Conservation (phyloP, 2,888 invertebrate genomes). For the Thumatha senex region DNA sequence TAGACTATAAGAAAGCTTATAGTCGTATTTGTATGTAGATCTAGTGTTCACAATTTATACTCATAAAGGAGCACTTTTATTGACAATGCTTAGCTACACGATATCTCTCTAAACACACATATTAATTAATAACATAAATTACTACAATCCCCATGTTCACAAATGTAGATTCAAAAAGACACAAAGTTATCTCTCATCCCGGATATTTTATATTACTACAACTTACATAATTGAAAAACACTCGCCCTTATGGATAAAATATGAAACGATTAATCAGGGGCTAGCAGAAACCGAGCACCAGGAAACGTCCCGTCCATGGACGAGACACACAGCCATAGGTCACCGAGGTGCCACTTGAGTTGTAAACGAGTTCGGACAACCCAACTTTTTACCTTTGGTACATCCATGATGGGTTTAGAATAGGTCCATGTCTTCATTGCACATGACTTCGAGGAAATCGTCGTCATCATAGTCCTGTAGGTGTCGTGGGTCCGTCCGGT, state of each 20-base stretch:
- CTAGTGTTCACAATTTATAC: no score
- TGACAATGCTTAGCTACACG: no score
- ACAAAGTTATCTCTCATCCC: conserved; percentile 1
- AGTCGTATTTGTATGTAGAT: no score
- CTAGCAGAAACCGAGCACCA: conserved; percentile 25
- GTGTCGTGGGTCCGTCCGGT: conserved; percentile 48
- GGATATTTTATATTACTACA: conserved; percentile 5
- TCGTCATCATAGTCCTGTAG: conserved; percentile 83
- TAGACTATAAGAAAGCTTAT: no score
- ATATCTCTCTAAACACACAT: no score
- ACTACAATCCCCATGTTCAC: conserved; percentile 10
- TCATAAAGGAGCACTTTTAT: no score
- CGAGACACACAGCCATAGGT: conserved; percentile 2
- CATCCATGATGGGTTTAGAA: conserved; percentile 72
- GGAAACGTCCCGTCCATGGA: background rate
- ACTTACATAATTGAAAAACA: conserved; percentile 13
- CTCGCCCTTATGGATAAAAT: conserved; percentile 16
- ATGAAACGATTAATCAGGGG: conserved; percentile 9
- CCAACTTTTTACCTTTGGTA: background rate
- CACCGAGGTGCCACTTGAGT: background rate
- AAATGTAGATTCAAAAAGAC: background rate
- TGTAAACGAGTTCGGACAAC: background rate
- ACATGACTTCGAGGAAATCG: conserved; percentile 88
- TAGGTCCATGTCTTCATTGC: conserved; percentile 88
- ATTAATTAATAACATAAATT: background rate